Base-by-base conservation (phyloP, 1,140 invertebrate genomes). In the Aphelinus atriplicis region DNA sequence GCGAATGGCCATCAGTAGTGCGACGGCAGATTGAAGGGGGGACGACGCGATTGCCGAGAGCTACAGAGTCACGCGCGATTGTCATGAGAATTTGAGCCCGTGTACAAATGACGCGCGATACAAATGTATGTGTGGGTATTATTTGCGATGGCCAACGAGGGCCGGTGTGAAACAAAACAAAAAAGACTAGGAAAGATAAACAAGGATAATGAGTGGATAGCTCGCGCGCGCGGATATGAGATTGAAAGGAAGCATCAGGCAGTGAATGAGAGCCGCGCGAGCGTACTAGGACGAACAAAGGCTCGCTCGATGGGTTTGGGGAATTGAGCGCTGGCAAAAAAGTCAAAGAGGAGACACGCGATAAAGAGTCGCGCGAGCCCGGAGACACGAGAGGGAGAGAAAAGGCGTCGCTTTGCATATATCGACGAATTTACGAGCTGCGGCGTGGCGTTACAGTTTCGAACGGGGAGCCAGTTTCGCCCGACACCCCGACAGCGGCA, bases 371-470 rank as follows among this genome's bases (percentile, higher is more conserved):
- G 43, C 3, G 6, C 26, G 51, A 4, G 51, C 51, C 9, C 51
- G 51, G 51, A 9, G 51, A 53, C 9, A 53, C 5, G 55, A 65
- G 42, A 62, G 45, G 56, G 51, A 63, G 58, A 74, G 65, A 62
- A 48, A 42, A 71, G 69, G 76, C 80, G 71, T 77, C 78, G 78
- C 62, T 82, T 82, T 82, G 79, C 80, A 80, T 84, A 70, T 70
- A 84, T 84, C 83, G 82, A 84, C 78, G 79, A 84, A 84, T 84
- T 84, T 84, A 84, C 80, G 83, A 83, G 68, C 69, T 62, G 55
- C 67, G 73, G 76, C 82, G 71, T 76, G 81, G 78, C 79, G 73
- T 78, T 77, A 81, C 79, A 80, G n/a, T 71, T 62, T 78, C 68
- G 65, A 72, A 42, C 50, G 65, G 57, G 6, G 71, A 74, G 78